Base-by-base conservation (phyloP, 2,797 vertebrate genomes). In the Varecia variegata region DNA sequence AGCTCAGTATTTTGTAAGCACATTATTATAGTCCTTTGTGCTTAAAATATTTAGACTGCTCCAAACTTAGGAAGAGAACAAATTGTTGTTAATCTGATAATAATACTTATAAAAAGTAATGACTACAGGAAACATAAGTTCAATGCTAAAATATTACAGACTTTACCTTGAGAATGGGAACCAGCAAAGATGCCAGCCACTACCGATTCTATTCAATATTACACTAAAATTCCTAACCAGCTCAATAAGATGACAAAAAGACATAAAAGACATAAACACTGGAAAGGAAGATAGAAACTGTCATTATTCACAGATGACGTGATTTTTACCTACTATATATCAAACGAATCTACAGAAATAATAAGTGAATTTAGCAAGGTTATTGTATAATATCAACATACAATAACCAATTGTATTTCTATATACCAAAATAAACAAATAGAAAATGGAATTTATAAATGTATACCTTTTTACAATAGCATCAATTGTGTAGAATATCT, bases 21-120 rank as follows among this genome's bases (percentile, higher is more conserved):
- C 47, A 77, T 73, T 80, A 85, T 30, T 93, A 58, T 7, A 65
- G n/a, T 82, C 9, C 60, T 76, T 87, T 87, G 77, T 83, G 17
- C 13, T 60, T 58, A 52, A 92, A 95, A 95, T 88, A 68, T 60
- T 88, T 81, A 76, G 35, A 89, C 1, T 52, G 1, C 60, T 76
- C 2, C 27, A 92, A 89, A 27, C 5, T 77, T 76, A 58, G 23
- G 40, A 95, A 84, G 30, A 94, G 25, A 84, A 84, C 8, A 93
- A 86, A 62, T 92, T 83, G 14, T 74, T 90, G 35, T 89, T 68
- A 94, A 90, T 40, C 38, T 90, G 35, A 85, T 85, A 84, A 77
- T 82, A 93, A 87, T 80, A 7, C 27, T 20, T 60, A 77, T 2
- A 56, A 52, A 81, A 90, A 88, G 80, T 54, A 94, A 27, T 32